Base-by-base conservation (phyloP, 2,797 vertebrate species). In the Notoglanidium macrostoma region DNA sequence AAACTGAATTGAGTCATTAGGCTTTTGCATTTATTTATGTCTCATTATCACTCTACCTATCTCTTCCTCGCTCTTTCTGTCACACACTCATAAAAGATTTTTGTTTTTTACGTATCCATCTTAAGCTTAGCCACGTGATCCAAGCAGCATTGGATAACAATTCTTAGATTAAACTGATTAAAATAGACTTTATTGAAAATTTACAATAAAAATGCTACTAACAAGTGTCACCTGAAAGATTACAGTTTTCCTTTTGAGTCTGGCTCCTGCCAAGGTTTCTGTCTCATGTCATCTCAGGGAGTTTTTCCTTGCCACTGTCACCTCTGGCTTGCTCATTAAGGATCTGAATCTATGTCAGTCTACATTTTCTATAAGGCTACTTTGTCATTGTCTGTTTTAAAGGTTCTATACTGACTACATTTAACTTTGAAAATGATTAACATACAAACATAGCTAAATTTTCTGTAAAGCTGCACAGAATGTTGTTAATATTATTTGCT, bases 41-140 rank as follows among this genome's bases (percentile, higher is more conserved):
- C 74, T 55, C 51, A 78, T 78, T 54, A 77, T 54, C 74, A 32
- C 49, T 29, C 51, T 49, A 77, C n/a, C 55, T 59, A 26, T 80
- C 5, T 26, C 5, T 29, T 8, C n/a, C 21, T 65, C 8, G 10
- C 23, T 29, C 46, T 59, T 23, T 59, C 17, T 57, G 54, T 79
- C 54, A 79, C 32, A 23, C 10, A 26, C 4, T 40, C 32, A 59
- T 40, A 79, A 14, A 79, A 35, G 11, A 40, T 14, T 2, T 79
- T 59, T 26, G 1, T 78, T 55, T 78, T 55, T 55, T 77, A 57
- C 76, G 32, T 57, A 57, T 35, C 19, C 32, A 78, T 0, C 17
- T 23, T 35, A 78, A 77, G 10, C 0, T 35, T 6, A 78, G 15
- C 57, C 4, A 5, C 35, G 29, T 78, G 5, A 78, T 78, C 51